Conservation (phyloP, 1,140 invertebrate genomes). For the Drosophila kurseongensis region DNA sequence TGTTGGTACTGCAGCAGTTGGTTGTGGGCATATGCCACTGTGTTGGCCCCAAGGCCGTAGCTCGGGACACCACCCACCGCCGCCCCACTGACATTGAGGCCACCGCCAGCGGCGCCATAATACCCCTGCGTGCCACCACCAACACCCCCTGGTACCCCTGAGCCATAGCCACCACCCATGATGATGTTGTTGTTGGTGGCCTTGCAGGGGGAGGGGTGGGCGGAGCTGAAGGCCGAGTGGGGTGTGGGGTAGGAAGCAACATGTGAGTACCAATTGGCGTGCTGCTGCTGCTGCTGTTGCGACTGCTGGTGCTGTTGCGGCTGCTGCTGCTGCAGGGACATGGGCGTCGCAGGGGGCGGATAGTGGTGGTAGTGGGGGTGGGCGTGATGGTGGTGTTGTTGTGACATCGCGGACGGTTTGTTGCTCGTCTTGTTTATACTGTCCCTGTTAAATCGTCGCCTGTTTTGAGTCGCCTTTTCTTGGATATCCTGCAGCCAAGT, state of each 20-base stretch:
- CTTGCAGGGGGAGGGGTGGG: constrained; percentile 46
- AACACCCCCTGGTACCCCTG: constrained; percentile 44
- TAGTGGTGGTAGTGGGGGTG: constrained; percentile 65
- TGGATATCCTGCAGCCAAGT: constrained; percentile 12
- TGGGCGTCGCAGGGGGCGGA: constrained; percentile 38
- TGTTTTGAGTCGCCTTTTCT: not conserved
- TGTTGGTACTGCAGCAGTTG: constrained; percentile 77
- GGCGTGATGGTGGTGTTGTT: constrained; percentile 55
- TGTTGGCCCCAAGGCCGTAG: constrained; percentile 75
- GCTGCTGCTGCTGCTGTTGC: constrained; percentile 65
- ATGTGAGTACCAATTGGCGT: constrained; percentile 79
- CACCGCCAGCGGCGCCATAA: constrained; percentile 51
- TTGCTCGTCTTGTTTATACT: constrained; percentile 21
- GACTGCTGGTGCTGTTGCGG: constrained; percentile 48
- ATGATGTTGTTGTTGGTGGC: constrained; percentile 29
- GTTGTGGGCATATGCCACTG: constrained; percentile 75
- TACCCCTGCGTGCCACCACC: constrained; percentile 60
- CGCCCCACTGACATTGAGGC: constrained; percentile 48
- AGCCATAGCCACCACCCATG: constrained; percentile 24
- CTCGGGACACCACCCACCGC: constrained; percentile 24
- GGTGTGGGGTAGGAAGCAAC: constrained; percentile 73
- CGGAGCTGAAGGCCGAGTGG: constrained; percentile 34
- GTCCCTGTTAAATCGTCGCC: not conserved
- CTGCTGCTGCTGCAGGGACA: constrained; percentile 44
- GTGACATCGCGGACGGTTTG: constrained; percentile 72